Evolutionary conservation across 2,797 vertebrate genomes (phyloP).

Genomic region (Sebastes nivosus): DNA sequence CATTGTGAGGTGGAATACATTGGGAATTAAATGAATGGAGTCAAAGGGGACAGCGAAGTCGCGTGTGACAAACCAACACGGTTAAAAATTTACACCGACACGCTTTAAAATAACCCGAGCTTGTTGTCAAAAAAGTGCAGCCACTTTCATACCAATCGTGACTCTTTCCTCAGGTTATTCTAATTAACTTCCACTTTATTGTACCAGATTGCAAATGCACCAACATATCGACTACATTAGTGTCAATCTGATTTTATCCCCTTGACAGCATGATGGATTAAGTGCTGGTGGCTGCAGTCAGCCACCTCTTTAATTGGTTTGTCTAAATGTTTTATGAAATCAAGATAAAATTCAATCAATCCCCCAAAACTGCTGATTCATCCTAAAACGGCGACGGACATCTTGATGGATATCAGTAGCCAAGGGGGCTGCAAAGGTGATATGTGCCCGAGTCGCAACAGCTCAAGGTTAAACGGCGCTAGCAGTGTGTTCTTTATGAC

Average conservation of each 20-base stretch:
- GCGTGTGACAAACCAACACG: conserved; percentile 19
- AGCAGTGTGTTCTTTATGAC: conserved; percentile 52
- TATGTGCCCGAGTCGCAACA: conserved; percentile 60
- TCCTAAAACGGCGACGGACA: conserved; percentile 60
- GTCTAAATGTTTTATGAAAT: conserved; percentile 86
- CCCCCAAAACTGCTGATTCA: conserved; percentile 76
- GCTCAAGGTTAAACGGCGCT: conserved; percentile 77
- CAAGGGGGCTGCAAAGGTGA: conserved; percentile 66
- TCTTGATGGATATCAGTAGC: conserved; percentile 78
- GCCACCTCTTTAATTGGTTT: conserved; percentile 83
- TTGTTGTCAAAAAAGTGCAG: conserved; percentile 22
- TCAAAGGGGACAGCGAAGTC: conserved; percentile 21
- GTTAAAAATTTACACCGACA: neutral
- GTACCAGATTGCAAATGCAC: conserved; percentile 68
- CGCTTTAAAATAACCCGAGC: neutral
- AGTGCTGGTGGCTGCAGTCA: conserved; percentile 72
- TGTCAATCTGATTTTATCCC: conserved; percentile 69
- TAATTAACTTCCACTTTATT: conserved; percentile 77
- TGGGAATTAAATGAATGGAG: conserved; percentile 24
- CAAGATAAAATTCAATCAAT: conserved; percentile 81
- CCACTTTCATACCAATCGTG: conserved; percentile 33
- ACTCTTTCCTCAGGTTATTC: conserved; percentile 24
- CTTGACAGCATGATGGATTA: conserved; percentile 77
- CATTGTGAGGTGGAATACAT: conserved; percentile 38
- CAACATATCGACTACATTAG: conserved; percentile 76